Conservation (phyloP, 2,797 vertebrate genomes). For the Bradypus variegatus region DNA sequence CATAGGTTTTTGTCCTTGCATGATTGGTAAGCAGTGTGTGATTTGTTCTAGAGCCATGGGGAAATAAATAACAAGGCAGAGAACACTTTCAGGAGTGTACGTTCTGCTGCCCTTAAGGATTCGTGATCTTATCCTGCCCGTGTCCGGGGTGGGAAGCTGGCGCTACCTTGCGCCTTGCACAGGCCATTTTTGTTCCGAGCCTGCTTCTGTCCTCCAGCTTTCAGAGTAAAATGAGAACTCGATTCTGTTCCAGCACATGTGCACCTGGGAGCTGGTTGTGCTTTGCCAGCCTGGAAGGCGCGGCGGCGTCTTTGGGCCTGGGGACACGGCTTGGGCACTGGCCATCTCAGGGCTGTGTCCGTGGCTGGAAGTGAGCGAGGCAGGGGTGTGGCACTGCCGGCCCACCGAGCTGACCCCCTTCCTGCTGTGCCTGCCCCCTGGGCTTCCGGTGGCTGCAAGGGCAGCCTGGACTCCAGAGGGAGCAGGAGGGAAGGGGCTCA, state of each 20-base stretch:
- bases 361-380: neutral
- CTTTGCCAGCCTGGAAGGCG: neutral
- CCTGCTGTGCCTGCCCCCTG: neutral
- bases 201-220: neutral
- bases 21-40: fast-evolving
- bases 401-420: neutral
- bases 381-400: neutral
- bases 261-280: neutral
- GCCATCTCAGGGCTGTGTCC: neutral
- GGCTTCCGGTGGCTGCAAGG: too few relatives aligned
- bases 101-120: neutral
- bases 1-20: fast-evolving
- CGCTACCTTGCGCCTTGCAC: fast-evolving
- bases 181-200: neutral
- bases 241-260: neutral
- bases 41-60: fast-evolving
- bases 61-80: fast-evolving
- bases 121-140: fast-evolving
- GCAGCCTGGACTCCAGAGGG: too few relatives aligned
- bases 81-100: neutral
- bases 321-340: neutral
- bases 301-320: neutral
- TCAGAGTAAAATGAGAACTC: neutral
- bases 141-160: fast-evolving
- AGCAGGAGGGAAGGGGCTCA: too few relatives aligned